phyloP scores from a whole-genome alignment of 2,113 vertebrate species.

The Vulpes lagopus region DNA sequence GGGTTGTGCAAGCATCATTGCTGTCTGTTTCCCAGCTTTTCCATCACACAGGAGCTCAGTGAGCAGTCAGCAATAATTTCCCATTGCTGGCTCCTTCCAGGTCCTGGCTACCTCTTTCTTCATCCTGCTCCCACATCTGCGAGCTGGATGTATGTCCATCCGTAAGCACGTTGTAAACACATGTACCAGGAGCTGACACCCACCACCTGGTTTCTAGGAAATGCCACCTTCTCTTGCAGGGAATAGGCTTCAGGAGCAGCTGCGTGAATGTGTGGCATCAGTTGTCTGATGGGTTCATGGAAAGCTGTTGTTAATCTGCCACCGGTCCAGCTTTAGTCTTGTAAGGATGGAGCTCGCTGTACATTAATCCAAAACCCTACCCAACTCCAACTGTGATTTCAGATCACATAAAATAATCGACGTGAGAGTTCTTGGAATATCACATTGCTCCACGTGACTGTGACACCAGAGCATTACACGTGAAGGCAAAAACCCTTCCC shows the following conservation, averaged over 20 bases:
- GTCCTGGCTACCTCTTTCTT: neutral
- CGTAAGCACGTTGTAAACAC: neutral
- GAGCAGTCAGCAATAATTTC: neutral
- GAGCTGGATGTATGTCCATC: no score
- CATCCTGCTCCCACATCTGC: neutral
- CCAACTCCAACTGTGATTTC: neutral
- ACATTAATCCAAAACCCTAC: neutral
- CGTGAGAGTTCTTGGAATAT: neutral
- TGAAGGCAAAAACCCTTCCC: neutral
- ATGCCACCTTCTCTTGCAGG: neutral
- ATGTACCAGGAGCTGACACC: neutral
- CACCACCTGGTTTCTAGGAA: neutral
- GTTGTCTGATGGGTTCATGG: neutral
- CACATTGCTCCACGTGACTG: no score
- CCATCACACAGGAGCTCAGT: neutral
- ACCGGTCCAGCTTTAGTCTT: neutral
- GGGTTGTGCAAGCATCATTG: neutral
- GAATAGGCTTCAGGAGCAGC: neutral
- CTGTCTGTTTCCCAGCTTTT: neutral
- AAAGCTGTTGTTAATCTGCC: neutral
- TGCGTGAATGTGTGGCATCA: no score
- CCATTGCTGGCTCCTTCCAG: neutral
- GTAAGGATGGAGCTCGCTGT: neutral
- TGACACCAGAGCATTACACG: neutral
- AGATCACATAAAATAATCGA: neutral